A percentile compares a stretch with the other conserved stretches of the same genome.
phyloP scores from a whole-genome alignment of 2,113 vertebrate species.

The Pithys albifrons region DNA sequence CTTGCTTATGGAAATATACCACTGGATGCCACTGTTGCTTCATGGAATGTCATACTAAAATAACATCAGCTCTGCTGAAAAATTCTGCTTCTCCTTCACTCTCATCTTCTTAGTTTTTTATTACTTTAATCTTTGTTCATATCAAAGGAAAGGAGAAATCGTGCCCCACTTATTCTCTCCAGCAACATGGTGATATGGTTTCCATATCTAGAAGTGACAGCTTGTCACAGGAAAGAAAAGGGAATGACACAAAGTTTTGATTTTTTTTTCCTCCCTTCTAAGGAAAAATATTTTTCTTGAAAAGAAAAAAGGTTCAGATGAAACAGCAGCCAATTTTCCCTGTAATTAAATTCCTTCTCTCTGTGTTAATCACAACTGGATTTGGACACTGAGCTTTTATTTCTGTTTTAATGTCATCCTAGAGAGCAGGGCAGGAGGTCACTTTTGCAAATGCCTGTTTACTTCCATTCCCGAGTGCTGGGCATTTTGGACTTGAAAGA shows the following conservation, averaged over 20 bases:
- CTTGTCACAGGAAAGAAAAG: constrained; percentile 42
- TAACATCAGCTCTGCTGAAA: background rate
- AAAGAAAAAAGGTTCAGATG: constrained; percentile 31
- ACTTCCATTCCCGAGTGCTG: constrained; percentile 5
- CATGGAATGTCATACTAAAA: constrained; percentile 30
- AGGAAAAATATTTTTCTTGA: constrained; percentile 35
- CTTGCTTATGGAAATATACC: constrained; percentile 47
- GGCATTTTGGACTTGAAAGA: constrained; percentile 3
- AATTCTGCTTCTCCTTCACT: constrained; percentile 21
- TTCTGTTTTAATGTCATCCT: constrained; percentile 11
- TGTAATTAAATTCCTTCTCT: constrained; percentile 10
- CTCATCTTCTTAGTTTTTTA: constrained; percentile 39
- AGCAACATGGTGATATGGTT: background rate
- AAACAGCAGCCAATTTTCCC: constrained; percentile 26
- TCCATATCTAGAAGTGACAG: constrained; percentile 40
- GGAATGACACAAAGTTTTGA: background rate
- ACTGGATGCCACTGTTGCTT: constrained; percentile 76
- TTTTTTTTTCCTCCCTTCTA: background rate
- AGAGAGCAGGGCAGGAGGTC: background rate
- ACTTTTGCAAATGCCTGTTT: constrained; percentile 5
- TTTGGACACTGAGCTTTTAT: constrained; percentile 7
- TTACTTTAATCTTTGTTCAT: constrained; percentile 49
- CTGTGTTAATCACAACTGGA: constrained; percentile 3
- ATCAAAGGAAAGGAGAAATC: constrained; percentile 33
- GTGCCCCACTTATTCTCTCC: constrained; percentile 38